Percentiles rank a stretch among this genome's conserved stretches.
phyloP scores from a whole-genome alignment of 2,888 invertebrate genomes.

The Ptychoptera contaminata region DNA sequence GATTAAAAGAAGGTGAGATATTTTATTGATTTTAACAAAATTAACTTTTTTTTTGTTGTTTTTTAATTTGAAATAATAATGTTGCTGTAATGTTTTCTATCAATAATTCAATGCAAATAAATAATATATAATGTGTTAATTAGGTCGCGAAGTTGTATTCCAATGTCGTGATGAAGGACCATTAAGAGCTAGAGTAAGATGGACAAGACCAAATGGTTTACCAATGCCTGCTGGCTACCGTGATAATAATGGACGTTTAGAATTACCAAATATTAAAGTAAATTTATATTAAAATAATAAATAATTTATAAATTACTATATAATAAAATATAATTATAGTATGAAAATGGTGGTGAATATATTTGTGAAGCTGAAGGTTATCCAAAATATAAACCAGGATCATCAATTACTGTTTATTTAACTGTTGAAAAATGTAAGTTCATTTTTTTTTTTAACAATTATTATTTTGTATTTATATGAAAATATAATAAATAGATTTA shows the following conservation, averaged over 20 bases:
- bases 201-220: conserved; percentile 53
- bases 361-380: conserved; percentile 65
- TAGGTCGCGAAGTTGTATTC: conserved; percentile 85
- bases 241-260: conserved; percentile 63
- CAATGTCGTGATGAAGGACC: conserved; percentile 86
- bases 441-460: neutral
- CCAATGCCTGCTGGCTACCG: conserved; percentile 62
- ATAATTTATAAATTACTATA: neutral
- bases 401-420: conserved; percentile 51
- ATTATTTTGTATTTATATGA: neutral
- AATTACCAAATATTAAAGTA: conserved; percentile 66
- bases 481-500: no score
- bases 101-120: no score
- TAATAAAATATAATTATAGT: conserved; percentile 27
- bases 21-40: neutral
- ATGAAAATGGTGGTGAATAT: conserved; percentile 65
- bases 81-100: no score
- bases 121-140: conserved; percentile 1
- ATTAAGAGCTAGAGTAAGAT: conserved; percentile 54
- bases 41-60: conserved; percentile 1
- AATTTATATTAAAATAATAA: conserved; percentile 12
- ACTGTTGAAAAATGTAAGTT: conserved; percentile 65
- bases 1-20: no score
- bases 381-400: conserved; percentile 42
- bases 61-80: neutral